phyloP scores from a whole-genome alignment of 64 coral and sea anemone species.

The Actinia tenebrosa region DNA sequence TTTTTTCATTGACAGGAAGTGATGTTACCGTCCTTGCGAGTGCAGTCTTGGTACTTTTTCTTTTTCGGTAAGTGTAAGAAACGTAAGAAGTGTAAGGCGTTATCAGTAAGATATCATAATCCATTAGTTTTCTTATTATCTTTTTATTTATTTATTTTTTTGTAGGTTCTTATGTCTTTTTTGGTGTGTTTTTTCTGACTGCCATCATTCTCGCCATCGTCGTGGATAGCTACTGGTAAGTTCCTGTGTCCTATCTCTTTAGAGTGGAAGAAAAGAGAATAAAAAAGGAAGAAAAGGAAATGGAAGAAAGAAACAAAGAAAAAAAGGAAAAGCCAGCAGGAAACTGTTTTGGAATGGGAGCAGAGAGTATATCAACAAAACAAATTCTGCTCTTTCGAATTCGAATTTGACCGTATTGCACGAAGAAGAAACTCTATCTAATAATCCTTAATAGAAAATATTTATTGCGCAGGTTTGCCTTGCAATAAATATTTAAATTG shows the following conservation, averaged over 20 bases:
- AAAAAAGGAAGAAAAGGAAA: neutral
- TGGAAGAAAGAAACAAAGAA: neutral
- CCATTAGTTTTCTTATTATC: neutral
- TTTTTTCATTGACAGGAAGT: conserved; percentile 51
- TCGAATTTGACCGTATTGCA: too few relatives aligned
- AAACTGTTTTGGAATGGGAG: too few relatives aligned
- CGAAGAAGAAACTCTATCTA: too few relatives aligned
- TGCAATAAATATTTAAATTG: too few relatives aligned
- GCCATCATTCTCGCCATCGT: conserved; percentile 87
- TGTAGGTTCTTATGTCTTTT: conserved; percentile 80
- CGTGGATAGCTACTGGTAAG: conserved; percentile 92
- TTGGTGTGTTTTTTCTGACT: conserved; percentile 86
- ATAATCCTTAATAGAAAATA: too few relatives aligned
- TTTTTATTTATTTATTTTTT: too few relatives aligned
- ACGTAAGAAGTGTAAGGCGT: too few relatives aligned
- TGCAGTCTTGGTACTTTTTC: conserved; percentile 67
- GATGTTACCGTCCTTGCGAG: conserved; percentile 69
- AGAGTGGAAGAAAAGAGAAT: neutral
- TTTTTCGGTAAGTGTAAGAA: conserved; percentile 59
- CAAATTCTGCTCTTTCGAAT: neutral
- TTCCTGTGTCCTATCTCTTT: neutral
- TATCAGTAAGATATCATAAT: neutral
- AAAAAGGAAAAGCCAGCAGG: too few relatives aligned
- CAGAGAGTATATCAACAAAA: too few relatives aligned
- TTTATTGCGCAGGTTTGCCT: too few relatives aligned